These are phyloP conservation scores for Acanthopleura granulata DNA, from an alignment of 2,888 invertebrate species.

Conservation along the genomic window DNA sequence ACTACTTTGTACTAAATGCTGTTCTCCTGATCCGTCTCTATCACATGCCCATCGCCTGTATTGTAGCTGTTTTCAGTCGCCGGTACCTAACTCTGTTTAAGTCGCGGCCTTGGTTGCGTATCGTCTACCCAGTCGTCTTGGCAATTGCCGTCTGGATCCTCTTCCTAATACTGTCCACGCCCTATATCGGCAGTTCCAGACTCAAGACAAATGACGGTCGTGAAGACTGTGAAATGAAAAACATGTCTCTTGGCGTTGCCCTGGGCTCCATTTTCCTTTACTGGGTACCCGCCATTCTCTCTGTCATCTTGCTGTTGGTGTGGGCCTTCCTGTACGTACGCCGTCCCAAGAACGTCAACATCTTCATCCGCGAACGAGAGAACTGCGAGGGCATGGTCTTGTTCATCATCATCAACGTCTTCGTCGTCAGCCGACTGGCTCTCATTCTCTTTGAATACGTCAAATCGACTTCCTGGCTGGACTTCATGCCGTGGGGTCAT, in stretches of 20 bases:
- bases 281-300: neutral
- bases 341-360: neutral
- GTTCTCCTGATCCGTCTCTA: conserved; percentile 3
- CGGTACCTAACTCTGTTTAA: neutral
- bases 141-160: neutral
- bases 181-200: neutral
- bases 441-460: conserved; percentile 2
- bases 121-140: neutral
- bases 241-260: neutral
- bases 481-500: neutral
- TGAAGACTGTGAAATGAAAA: neutral
- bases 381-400: conserved; percentile 5
- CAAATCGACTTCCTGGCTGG: neutral
- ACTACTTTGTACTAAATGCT: neutral
- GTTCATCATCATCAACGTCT: conserved; percentile 7
- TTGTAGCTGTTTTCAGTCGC: conserved; percentile 6
- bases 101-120: neutral
- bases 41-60: conserved; percentile 6
- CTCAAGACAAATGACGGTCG: neutral
- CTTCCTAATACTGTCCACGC: neutral
- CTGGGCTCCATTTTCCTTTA: neutral
- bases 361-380: neutral
- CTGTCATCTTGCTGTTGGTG: neutral
- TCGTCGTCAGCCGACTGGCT: neutral
- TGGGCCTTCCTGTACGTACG: conserved; percentile 13